Percentiles rank a stretch among this genome's conserved stretches.
phyloP scores from a whole-genome alignment of 1,140 invertebrate genomes.

The Aphelenchoides besseyi region DNA sequence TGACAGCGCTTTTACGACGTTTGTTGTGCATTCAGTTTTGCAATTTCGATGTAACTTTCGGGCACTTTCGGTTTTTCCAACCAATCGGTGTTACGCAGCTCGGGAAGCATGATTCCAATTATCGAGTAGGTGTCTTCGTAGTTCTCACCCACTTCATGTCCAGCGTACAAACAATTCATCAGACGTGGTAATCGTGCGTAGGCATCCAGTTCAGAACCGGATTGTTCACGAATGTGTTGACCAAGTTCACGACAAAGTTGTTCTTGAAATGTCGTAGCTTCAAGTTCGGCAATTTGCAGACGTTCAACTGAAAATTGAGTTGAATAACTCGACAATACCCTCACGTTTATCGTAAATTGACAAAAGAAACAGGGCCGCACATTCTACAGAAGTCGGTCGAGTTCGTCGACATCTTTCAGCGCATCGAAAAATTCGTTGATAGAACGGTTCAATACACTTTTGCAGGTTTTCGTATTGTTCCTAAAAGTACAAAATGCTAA shows the following conservation, averaged over 20 bases:
- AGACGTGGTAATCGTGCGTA: background rate
- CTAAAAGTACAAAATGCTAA: background rate
- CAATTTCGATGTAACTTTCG: background rate
- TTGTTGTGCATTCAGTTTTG: background rate
- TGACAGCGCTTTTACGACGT: background rate
- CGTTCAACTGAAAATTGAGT: conserved; percentile 6
- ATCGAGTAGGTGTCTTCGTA: background rate
- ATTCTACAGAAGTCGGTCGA: conserved; percentile 4
- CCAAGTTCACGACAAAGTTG: conserved; percentile 1
- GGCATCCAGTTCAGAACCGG: background rate
- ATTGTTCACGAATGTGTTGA: background rate
- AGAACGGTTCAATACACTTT: background rate
- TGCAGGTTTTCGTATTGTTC: background rate
- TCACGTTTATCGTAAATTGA: conserved; percentile 8
- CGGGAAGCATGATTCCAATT: background rate
- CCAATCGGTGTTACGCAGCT: background rate
- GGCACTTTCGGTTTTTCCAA: too few relatives aligned
- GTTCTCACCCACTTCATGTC: too few relatives aligned
- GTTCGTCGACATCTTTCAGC: background rate
- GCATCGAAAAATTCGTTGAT: background rate
- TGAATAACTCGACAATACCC: background rate
- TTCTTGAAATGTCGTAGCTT: background rate
- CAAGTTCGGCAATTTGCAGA: background rate
- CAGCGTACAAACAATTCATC: conserved; percentile 2
- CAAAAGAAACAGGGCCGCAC: background rate